phyloP scores from a whole-genome alignment of 2,797 vertebrate genomes.

The Amazona ochrocephala region DNA sequence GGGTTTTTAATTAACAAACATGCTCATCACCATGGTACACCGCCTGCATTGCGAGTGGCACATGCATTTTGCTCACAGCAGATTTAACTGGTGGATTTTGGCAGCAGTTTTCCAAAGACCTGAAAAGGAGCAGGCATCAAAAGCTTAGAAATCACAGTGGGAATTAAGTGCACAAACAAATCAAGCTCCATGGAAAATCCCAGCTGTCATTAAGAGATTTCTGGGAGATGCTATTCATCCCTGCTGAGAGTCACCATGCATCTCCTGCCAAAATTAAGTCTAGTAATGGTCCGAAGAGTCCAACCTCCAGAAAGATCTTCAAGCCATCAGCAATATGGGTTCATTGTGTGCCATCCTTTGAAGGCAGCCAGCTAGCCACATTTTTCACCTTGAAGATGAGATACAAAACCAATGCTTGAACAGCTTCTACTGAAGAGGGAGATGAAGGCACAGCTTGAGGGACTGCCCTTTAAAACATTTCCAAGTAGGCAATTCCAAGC shows the following conservation, averaged over 20 bases:
- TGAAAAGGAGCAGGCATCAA: background rate
- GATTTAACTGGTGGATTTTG: background rate
- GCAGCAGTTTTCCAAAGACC: background rate
- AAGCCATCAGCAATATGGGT: background rate
- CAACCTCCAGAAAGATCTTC: fast-evolving
- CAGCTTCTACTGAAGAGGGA: background rate
- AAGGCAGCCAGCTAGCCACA: too few relatives aligned
- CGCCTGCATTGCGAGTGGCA: background rate
- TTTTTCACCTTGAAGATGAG: background rate
- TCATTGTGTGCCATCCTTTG: background rate
- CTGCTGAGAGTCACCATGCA: background rate
- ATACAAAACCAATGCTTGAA: background rate
- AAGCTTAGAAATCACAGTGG: fast-evolving
- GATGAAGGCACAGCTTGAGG: background rate
- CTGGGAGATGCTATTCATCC: background rate
- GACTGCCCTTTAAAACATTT: fast-evolving
- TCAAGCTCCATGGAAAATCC: background rate
- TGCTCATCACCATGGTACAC: background rate
- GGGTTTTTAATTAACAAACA: background rate
- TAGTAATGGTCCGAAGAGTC: fast-evolving
- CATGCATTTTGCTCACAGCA: background rate
- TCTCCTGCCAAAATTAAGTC: background rate
- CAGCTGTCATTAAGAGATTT: background rate
- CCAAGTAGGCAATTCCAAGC: background rate
- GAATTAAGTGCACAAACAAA: background rate